Conservation (phyloP, 2,113 vertebrate species). For the Prionailurus viverrinus region DNA sequence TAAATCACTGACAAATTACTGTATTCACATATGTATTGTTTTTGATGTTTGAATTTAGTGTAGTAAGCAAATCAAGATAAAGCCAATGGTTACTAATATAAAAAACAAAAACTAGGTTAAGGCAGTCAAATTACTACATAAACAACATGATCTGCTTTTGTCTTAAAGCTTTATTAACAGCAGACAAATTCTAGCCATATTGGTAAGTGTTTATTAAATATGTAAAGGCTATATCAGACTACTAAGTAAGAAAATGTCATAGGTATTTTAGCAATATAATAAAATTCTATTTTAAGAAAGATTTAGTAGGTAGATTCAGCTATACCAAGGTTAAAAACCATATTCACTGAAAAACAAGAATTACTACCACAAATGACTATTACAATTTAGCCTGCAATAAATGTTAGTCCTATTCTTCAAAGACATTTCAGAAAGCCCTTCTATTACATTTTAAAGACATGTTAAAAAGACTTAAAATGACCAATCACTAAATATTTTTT, state of each 20-base stretch:
- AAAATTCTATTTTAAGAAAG: slow-evolving; percentile 45
- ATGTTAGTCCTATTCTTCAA: slow-evolving; percentile 50
- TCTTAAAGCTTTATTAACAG: slow-evolving; percentile 49
- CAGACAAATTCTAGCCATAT: slow-evolving; percentile 42
- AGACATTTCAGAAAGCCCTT: slow-evolving; percentile 53
- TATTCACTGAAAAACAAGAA: slow-evolving; percentile 39
- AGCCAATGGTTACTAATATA: background rate
- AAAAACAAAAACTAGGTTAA: slow-evolving; percentile 47
- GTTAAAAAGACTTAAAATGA: slow-evolving; percentile 42
- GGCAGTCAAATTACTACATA: slow-evolving; percentile 35
- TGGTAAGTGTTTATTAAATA: slow-evolving; percentile 58
- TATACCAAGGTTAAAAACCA: slow-evolving; percentile 53
- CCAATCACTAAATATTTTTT: slow-evolving; percentile 44
- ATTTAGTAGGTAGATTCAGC: slow-evolving; percentile 45
- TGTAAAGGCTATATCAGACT: background rate
- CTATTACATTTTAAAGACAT: slow-evolving; percentile 51
- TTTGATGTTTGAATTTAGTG: slow-evolving; percentile 63
- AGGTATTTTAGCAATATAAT: slow-evolving; percentile 51
- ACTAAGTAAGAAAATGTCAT: slow-evolving; percentile 58
- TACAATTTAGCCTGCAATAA: slow-evolving; percentile 57
- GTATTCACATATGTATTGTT: slow-evolving; percentile 17
- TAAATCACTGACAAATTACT: slow-evolving; percentile 51
- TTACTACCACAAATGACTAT: slow-evolving; percentile 45
- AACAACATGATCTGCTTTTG: slow-evolving; percentile 21
- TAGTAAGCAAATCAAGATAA: slow-evolving; percentile 67